Evolutionary conservation across 1,140 invertebrate species (phyloP).

Genomic region (Mamestra configurata): DNA sequence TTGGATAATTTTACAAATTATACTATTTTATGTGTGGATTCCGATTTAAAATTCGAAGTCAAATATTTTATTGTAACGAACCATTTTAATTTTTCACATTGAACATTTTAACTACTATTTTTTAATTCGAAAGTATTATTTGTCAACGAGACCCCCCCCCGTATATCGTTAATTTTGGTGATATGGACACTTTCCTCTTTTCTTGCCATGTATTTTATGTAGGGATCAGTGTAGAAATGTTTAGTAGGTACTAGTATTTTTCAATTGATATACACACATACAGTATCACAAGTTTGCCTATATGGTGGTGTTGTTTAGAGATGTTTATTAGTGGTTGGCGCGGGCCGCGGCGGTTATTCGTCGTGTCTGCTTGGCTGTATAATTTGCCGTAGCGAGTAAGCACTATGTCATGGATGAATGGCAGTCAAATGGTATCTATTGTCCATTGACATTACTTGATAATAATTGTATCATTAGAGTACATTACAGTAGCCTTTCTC

Average conservation of each 20-base stretch:
- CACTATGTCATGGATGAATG: slow-evolving; percentile 81
- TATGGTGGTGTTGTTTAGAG: slow-evolving; percentile 80
- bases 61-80: slow-evolving; percentile 59
- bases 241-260: slow-evolving; percentile 83
- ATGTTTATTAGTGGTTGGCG: slow-evolving; percentile 75
- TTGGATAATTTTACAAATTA: slow-evolving; percentile 88
- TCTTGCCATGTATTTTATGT: slow-evolving; percentile 87
- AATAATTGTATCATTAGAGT: slow-evolving; percentile 88
- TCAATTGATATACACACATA: slow-evolving; percentile 84
- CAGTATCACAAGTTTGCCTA: slow-evolving; percentile 82
- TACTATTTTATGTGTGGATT: slow-evolving; percentile 87
- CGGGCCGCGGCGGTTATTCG: slow-evolving; percentile 71
- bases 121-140: slow-evolving; percentile 51
- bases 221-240: slow-evolving; percentile 83
- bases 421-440: slow-evolving; percentile 87
- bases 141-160: slow-evolving; percentile 17
- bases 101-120: slow-evolving; percentile 45
- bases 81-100: slow-evolving; percentile 28
- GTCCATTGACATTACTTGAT: slow-evolving; percentile 87
- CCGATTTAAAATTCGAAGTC: slow-evolving; percentile 82
- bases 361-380: slow-evolving; percentile 76
- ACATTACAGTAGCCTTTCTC: slow-evolving; percentile 87
- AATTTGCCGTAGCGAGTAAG: slow-evolving; percentile 84
- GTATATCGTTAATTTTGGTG: slow-evolving; percentile 72
- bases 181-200: slow-evolving; percentile 84